These are phyloP conservation scores for Nebria salina DNA, from an alignment of 2,888 invertebrate species.

Conservation along the genomic window DNA sequence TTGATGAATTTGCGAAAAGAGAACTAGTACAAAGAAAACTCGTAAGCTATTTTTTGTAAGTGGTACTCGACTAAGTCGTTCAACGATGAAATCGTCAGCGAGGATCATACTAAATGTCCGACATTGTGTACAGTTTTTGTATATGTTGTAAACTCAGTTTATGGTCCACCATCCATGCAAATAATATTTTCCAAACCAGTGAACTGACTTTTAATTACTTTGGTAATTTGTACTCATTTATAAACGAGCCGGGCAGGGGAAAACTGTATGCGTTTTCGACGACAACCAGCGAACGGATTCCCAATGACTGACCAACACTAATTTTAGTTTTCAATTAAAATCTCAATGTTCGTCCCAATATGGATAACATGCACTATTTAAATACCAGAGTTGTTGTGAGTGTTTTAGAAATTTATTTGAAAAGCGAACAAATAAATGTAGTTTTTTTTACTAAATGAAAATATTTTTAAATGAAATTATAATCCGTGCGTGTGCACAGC, in stretches of 20 bases:
- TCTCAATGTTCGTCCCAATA: slow-evolving; percentile 20
- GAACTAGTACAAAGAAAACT: neutral
- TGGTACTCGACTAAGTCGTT: neutral
- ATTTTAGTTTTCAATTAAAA: slow-evolving; percentile 46
- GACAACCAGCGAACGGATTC: neutral
- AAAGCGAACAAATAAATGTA: slow-evolving; percentile 11
- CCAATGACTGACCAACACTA: slow-evolving; percentile 40
- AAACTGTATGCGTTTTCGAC: neutral
- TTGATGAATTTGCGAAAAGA: neutral
- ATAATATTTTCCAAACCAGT: slow-evolving; percentile 43
- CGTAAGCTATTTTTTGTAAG: neutral
- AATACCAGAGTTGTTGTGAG: neutral
- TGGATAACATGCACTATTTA: neutral
- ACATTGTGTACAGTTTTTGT: neutral
- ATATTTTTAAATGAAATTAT: slow-evolving; percentile 44
- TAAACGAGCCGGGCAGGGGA: slow-evolving; percentile 6
- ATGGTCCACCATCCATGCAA: slow-evolving; percentile 37
- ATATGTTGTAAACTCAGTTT: slow-evolving; percentile 8
- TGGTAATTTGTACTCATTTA: slow-evolving; percentile 43
- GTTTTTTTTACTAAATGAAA: slow-evolving; percentile 23
- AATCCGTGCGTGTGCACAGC: slow-evolving; percentile 28
- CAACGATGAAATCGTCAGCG: neutral
- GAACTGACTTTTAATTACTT: slow-evolving; percentile 42
- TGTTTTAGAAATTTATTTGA: slow-evolving; percentile 30
- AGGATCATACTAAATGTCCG: slow-evolving; percentile 4